Evolutionary conservation across 2,888 invertebrate species (phyloP).

Genomic region (Sphaeridia pumilis): DNA sequence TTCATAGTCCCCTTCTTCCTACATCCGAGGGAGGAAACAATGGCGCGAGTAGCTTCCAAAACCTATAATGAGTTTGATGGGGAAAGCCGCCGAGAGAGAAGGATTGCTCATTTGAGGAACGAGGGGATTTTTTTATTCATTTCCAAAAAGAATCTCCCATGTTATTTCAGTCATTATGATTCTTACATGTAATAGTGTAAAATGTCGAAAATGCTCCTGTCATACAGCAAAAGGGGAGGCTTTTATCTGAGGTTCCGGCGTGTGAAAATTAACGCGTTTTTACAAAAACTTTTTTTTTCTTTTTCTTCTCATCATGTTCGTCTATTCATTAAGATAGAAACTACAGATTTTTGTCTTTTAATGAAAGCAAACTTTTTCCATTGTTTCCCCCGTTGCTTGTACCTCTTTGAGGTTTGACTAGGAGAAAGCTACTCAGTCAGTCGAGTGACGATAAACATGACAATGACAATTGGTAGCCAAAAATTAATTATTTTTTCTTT

Average conservation of each 20-base stretch:
- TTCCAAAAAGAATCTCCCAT: background rate
- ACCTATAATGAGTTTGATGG: conserved; percentile 1
- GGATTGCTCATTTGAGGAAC: background rate
- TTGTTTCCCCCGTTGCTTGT: background rate
- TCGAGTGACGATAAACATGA: too few relatives aligned
- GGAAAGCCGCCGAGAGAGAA: too few relatives aligned
- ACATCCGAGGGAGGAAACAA: background rate
- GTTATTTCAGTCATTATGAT: conserved; percentile 21
- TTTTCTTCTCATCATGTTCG: background rate
- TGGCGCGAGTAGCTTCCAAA: background rate
- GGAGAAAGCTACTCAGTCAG: too few relatives aligned
- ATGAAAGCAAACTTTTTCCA: background rate
- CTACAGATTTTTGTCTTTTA: conserved; percentile 2
- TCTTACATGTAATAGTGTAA: conserved; percentile 26
- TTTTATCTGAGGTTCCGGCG: conserved; percentile 34
- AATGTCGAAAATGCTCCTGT: too few relatives aligned
- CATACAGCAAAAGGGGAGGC: too few relatives aligned
- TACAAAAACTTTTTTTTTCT: conserved; percentile 15
- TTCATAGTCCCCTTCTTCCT: too few relatives aligned
- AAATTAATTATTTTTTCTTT: too few relatives aligned
- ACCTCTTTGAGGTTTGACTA: too few relatives aligned
- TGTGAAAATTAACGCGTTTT: conserved; percentile 33
- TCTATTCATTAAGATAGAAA: conserved; percentile 1
- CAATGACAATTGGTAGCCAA: too few relatives aligned
- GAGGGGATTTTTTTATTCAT: conserved; percentile 1